Evolutionary conservation across 2,888 invertebrate species (phyloP), one percentile per base, ranked within the genome.

Genomic region (Hartigia nigra): DNA sequence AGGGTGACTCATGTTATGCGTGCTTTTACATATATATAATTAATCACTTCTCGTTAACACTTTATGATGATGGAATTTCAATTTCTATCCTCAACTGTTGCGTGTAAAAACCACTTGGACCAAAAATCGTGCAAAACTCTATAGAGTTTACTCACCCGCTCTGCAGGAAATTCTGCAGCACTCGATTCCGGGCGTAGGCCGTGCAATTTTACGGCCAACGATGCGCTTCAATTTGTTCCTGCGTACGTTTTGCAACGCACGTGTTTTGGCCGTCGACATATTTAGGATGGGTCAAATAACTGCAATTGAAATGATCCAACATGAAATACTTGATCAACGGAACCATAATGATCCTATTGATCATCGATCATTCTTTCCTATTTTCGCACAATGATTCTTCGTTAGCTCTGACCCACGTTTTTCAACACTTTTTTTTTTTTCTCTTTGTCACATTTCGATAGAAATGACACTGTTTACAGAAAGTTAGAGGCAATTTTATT

Each of bases 151-250:
- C 55, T 55, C 55, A 55, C 55, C 55, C 2, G 76, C 72, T 36
- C 78, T 70, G 37, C 78, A 78, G n/a, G 78, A 78, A 34, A 78
- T 55, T 36, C 74, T 78, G 74, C 78, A 78, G 34, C 78, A 78
- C 69, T 78, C 78, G 14, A 72, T 69, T n/a, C 37, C 39, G 1
- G 34, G 70, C 1, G 78, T 69, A 12, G 70, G 12, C 12, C 72
- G 72, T 0, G 34, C 32, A 72, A 34, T 23, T 72, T 72, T 72
- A 34, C 72, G 72, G 31, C 32, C 32, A 0, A 4, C 32, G 12
- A 72, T 31, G 4, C 72, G 72, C 31, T 23, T 55, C 23, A 55
- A 55, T 55, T 23, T 55, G 23, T 55, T 23, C 55, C 55, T 55
- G 1, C 55, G 55, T 55, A 1, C 14, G 9, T 55, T 55, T 23